Evolutionary conservation across 2,797 vertebrate genomes (phyloP), one percentile per base, ranked within the genome.

Genomic region (Cryptoprocta ferox): DNA sequence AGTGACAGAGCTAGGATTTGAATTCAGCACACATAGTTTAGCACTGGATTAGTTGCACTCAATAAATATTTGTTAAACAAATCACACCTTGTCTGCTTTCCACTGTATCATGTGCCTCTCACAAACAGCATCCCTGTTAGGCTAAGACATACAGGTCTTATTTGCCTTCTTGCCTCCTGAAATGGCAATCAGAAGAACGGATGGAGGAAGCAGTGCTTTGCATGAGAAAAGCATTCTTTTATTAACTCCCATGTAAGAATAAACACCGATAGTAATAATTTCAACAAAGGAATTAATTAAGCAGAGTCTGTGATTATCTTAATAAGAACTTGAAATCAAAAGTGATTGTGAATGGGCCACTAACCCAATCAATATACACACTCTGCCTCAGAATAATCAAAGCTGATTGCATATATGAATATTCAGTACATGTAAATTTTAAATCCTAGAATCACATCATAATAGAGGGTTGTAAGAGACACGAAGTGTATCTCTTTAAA

Each of bases 361-460:
- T 92, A 87, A 97, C 85, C 53, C 94, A 87, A 91, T 93, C 83
- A 79, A 75, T 89, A 79, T 63, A 81, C 71, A 84, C 13, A 81
- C 53, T 87, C 83, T 65, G 56, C 82, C 93, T 73, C 1, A 16
- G 56, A n/a, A 80, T 89, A 84, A 94, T 94, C 86, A 63, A 73
- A 61, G 56, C 39, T 88, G 90, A 94, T 90, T 97, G 84, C 66
- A 61, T 50, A 45, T 15, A 94, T 97, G 89, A 97, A 97, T 97
- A 97, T 97, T 97, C 95, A 97, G 63, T 13, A 82, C 39, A 96
- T 97, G 93, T 37, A 96, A 98, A 97, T 94, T 30, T 80, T 48
- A 94, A 93, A 92, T 76, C 76, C 89, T 32, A 35, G 28, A 53
- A 84, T 94, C 61, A 95, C 65, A 88, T 88, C 95, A 88, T 32